Evolutionary conservation across 2,113 vertebrate species (phyloP).

Genomic region (Rhinoptilus africanus): DNA sequence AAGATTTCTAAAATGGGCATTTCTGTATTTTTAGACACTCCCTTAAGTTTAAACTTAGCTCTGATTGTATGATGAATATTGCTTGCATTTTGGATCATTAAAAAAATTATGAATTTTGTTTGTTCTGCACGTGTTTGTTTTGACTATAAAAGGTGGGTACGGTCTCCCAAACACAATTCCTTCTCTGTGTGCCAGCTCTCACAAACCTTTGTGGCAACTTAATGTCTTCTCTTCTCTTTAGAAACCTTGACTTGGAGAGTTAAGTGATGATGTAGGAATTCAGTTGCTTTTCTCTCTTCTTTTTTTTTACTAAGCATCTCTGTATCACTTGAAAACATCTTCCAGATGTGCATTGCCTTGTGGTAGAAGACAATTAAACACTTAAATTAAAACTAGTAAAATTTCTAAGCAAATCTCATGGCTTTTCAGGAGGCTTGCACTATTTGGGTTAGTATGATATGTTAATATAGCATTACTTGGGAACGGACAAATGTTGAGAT

Average conservation of each 20-base stretch:
- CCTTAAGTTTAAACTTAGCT: not conserved
- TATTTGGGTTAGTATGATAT: not conserved
- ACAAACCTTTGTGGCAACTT: not conserved
- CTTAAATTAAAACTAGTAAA: not conserved
- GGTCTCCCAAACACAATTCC: not conserved
- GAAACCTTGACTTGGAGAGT: not conserved
- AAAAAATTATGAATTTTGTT: not conserved
- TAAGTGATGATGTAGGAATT: not conserved
- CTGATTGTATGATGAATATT: not conserved
- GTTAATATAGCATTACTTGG: not conserved
- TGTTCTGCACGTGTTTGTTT: not conserved
- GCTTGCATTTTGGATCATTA: not conserved
- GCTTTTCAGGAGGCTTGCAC: not conserved
- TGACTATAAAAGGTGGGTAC: not conserved
- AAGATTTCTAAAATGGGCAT: not conserved
- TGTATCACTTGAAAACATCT: not conserved
- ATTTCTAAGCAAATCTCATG: not conserved
- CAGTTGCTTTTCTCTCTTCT: not conserved
- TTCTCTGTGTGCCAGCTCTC: not conserved
- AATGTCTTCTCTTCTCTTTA: not conserved
- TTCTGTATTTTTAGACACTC: not conserved
- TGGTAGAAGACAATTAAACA: not conserved
- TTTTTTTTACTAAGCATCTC: not conserved
- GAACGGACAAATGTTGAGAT: not conserved
- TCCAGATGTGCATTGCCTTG: not conserved